A percentile compares a stretch with the other conserved stretches of the same genome.
These are phyloP conservation scores for Tetranychus piercei DNA, from an alignment of 2,888 invertebrate species.

Conservation along the genomic window DNA sequence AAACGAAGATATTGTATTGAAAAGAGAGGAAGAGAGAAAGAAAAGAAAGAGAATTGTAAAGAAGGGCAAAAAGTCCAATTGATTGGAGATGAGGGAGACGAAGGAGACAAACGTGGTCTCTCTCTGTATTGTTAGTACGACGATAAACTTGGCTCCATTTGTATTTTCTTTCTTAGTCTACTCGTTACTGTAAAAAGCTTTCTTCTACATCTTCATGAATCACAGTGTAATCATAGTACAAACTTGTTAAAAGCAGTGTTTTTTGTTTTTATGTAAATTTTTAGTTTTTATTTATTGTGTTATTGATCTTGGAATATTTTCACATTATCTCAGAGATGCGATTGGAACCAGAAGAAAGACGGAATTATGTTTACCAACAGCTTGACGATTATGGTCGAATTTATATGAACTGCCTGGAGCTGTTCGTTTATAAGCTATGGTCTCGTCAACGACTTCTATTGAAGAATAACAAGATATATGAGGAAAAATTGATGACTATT, in stretches of 20 bases:
- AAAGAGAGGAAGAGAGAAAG: background rate
- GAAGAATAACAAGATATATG: background rate
- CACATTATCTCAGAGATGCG: background rate
- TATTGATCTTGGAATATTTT: background rate
- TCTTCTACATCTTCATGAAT: no score
- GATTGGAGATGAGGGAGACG: no score
- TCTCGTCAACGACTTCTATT: background rate
- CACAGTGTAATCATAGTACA: no score
- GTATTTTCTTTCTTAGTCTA: no score
- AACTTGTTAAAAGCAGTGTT: no score
- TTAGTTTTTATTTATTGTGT: background rate
- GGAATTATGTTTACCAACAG: background rate
- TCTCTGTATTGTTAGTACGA: no score
- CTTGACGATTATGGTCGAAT: slow-evolving; percentile 6
- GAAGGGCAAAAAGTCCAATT: background rate
- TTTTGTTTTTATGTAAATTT: no score
- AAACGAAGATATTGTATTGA: background rate
- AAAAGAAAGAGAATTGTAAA: background rate
- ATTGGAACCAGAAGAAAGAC: slow-evolving; percentile 2
- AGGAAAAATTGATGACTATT: slow-evolving; percentile 2
- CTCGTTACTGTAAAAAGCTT: no score
- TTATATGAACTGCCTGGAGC: slow-evolving; percentile 1
- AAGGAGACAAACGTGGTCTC: no score
- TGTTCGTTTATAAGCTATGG: slow-evolving; percentile 3
- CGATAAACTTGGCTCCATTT: no score